Base-by-base conservation (phyloP, 2,113 vertebrate genomes). In the Bombycilla garrulus region DNA sequence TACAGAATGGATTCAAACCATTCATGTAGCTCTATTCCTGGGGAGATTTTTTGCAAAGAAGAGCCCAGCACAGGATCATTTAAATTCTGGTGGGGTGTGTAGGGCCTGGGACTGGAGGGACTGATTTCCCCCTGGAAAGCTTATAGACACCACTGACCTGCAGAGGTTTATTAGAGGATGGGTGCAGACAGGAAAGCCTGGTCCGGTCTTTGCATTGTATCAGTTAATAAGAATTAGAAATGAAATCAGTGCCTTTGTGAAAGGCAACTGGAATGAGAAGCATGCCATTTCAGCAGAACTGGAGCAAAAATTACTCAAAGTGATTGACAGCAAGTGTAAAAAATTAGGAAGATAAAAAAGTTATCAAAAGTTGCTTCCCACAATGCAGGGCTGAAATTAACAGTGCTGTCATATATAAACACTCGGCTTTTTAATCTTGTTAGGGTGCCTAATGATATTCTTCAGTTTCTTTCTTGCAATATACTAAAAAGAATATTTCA, bases 381-480 rank as follows among this genome's bases (percentile, higher is more conserved):
- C 80, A 93, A 81, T 86, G 35, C 50, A 90, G 47, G 33, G 51
- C 4, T 88, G 67, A 95, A 96, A 96, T 90, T 66, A 93, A 92
- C 76, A 77, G 18, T 3, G 2, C 47, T 93, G 47, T 66, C 54
- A 70, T 61, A 82, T 33, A 86, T 14, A 92, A 93, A 90, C 76
- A 66, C 33, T 65, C 54, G 35, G 87, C 47, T 80, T 95, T 91
- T 82, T 80, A 90, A 82, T 93, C 58, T 70, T 77, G 6, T 86
- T 92, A 92, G 38, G 10, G 25, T 88, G 42, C 17, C 42, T 93
- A 92, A 73, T 77, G 33, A 35, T 33, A 88, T 83, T 11, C 44
- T 60, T 86, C 50, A 47, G 18, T 70, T 54, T 61, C 71, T 90
- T 95, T 94, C 79, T 66, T 69, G 62, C 29, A 93, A 82, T 38